Evolutionary conservation across 2,888 invertebrate species (phyloP), one percentile per base, ranked within the genome.

Genomic region (Branchellion lobata): DNA sequence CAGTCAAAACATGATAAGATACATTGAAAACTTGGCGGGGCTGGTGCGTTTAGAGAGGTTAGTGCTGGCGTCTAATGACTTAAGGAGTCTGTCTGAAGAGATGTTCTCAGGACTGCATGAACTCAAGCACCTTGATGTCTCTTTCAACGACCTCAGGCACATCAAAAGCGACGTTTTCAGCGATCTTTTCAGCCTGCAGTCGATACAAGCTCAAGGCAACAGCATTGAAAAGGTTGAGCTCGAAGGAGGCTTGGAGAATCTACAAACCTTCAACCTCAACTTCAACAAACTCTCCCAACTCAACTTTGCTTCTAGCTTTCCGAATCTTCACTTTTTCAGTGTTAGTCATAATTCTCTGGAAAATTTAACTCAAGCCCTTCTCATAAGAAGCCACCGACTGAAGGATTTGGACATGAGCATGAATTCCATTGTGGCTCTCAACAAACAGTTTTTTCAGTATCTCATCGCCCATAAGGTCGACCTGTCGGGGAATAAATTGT

Each of bases 1-100:
- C 11, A 57, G 61, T 57, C 61, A 57, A n/a, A 57, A 57, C 61
- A 57, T 57, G 61, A 18, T 57, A 24, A 57, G 61, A 57, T 5
- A 24, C 21, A 24, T 57, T 24, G 61, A 57, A n/a, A 57, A 57
- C 61, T 57, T 57, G 61, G 61, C 61, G 5, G 61, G 61, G 5
- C 24, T 57, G 3, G 61, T n/a, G 3, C 5, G 61, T 3, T n/a
- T 57, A n/a, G 61, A 57, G 61, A 57, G 24, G 21, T 57, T 57
- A n/a, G 3, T 57, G n/a, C 24, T 57, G 61, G 21, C 61, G 5
- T 57, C 21, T 5, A 57, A 57, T 57, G 61, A 57, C 24, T 57
- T 57, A n/a, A 57, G 24, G 21, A 57, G 61, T 24, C 21, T 57
- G 24, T 24, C 61, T 3, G 61, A 57, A n/a, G 61, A 57, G 5